Base-by-base conservation (phyloP, 2,113 vertebrate genomes). In the Passerina amoena region DNA sequence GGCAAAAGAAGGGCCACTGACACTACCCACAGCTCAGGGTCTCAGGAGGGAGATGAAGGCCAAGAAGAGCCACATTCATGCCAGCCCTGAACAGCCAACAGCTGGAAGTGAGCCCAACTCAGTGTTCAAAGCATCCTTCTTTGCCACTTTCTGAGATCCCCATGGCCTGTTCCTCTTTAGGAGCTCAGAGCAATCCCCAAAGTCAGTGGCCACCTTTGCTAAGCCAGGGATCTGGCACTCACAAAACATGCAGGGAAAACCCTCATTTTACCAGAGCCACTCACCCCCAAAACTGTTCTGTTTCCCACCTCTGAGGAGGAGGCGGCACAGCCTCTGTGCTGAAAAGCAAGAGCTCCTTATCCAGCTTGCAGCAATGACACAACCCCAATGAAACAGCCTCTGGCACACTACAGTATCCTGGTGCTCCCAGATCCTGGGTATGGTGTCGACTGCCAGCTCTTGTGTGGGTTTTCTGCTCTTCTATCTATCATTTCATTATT, bases 61-160 rank as follows among this genome's bases (percentile, higher is more conserved):
- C 0, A 0, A 81, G 64, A n/a, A 79, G 5, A 0, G 0, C 45
- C 30, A 7, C 6, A 4, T 2, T 21, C 9, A 2, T 14, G 19
- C 27, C 79, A 82, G 57, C 12, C 64, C 35, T 56, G 59, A 45
- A 30, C 12, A 38, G 40, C 50, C 60, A 38, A 48, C 0, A 3
- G 42, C 27, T 91, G 50, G 37, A 91, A 37, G 33, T 19, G 57
- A 50, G 31, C 57, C 48, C 0, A 0, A 5, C 24, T 24, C 5
- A 0, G 14, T 38, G 42, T 37, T 42, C 42, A 47, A 78, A 57
- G 47, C 12, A 31, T 9, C 21, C 5, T 3, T 23, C 45, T 14
- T 24, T 27, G 24, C 22, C 27, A 33, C 60, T 33, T 77, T 38
- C 51, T 0, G 0, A 94, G 37, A 68, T 33, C 17, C 47, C 68